Evolutionary conservation across 2,113 vertebrate genomes (phyloP), one percentile per base, ranked within the genome.

Genomic region (Ceyx melanurus): DNA sequence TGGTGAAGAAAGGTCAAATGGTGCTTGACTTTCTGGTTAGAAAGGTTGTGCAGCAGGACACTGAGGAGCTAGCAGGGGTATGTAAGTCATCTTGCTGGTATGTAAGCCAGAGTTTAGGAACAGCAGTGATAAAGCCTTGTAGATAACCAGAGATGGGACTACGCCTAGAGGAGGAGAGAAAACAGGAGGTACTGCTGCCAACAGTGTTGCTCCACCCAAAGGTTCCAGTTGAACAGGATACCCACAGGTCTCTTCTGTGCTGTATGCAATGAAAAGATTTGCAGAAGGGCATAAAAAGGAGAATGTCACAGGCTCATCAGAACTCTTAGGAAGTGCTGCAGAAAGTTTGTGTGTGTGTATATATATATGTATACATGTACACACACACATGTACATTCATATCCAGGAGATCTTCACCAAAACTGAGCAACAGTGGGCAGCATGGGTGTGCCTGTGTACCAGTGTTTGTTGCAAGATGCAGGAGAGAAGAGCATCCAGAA

Each of bases 131-230:
- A 87, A 94, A 90, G 37, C 33, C 71, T 84, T 93, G 81, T 73
- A 96, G 89, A 94, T 95, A 92, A 95, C 75, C 71, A 82, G 62
- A 70, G 84, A 40, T 85, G 78, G 37, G 95, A 62, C 92, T 79
- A 95, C 94, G 21, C 94, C 95, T 94, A 92, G 67, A 87, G 42
- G 72, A 96, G 87, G 77, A 89, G 86, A 85, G 87, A 92, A 92
- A 96, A 90, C 81, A 92, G 81, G 70, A 93, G 64, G 33, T 84
- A 48, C n/a, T 58, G 2, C n/a, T 80, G 84, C 86, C 4, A 57
- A 45, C 65, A 54, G 57, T 31, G 35, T 51, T 85, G 77, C 89
- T 89, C 71, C 95, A 93, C 86, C 71, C 58, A 1, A 37, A 89
- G 66, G 58, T 95, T 96, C 90, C 67, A 82, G 86, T 67, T 88